Base-by-base conservation (phyloP, 2,888 invertebrate genomes). In the Siphlonurus alternatus region DNA sequence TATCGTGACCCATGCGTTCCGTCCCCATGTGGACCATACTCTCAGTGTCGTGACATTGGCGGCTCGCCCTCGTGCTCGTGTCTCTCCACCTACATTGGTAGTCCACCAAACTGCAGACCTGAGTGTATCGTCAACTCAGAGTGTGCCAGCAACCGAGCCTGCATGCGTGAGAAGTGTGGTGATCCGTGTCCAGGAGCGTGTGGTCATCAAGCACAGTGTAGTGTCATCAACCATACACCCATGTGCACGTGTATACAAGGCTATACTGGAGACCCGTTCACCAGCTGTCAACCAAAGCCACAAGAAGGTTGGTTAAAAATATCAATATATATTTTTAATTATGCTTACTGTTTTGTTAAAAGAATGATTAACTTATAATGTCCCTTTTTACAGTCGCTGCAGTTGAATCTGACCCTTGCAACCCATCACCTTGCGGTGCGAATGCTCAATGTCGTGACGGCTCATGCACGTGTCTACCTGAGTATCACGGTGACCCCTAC, bases 1-100 rank as follows among this genome's bases (percentile, higher is more conserved):
- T 38, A 38, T 15, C 53, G 19, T 22, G 51, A 84, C 73, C 87
- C 87, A 7, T 92, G 92, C 71, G 78, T 79, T 66, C 88, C 88
- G 65, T 85, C 87, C 53, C 90, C 91, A 0, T 92, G 92, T 76
- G 91, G 92, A 66, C 87, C 89, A 1, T 89, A 90, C 73, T 81
- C 90, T 2, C 76, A 84, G 67, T 92, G 92, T 72, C 77, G 83
- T 69, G 80, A 81, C 66, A 76, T 80, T 64, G 84, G 86, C 64
- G 83, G 80, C 60, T 80, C 80, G 70, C 83, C 89, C 59, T 83
- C 86, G 1, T 77, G 77, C 65, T 71, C 73, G 18, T 77, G 75
- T 62, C 67, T 69, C 20, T 69, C 71, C 59, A 73, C 84, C 66
- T 89, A 80, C 72, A 80, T 86, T 60, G 89, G 91, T 67, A 82